Evolutionary conservation across 2,113 vertebrate genomes (phyloP).

Genomic region (Eclectus roratus): DNA sequence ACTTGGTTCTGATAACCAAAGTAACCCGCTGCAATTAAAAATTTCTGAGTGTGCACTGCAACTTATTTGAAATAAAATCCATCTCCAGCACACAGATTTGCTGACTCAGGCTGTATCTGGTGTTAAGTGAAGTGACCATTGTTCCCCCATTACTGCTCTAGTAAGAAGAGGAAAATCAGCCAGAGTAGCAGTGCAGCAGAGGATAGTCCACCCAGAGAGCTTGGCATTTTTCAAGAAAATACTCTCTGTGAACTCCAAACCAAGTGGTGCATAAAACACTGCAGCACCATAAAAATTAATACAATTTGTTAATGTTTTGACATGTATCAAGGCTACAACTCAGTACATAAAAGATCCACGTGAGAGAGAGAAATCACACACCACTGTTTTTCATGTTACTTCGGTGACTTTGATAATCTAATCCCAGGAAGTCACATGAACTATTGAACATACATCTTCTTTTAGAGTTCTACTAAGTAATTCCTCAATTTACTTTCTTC

Average conservation of each 20-base stretch:
- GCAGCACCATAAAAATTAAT: background rate
- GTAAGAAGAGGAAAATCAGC: background rate
- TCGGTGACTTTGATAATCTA: background rate
- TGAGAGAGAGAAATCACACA: background rate
- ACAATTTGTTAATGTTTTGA: background rate
- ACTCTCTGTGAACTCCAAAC: background rate
- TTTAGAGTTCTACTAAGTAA: background rate
- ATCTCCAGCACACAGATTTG: background rate
- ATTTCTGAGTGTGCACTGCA: background rate
- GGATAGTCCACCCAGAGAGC: fast-evolving
- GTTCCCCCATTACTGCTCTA: background rate
- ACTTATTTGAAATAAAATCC: background rate
- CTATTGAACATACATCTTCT: background rate
- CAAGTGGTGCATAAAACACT: background rate
- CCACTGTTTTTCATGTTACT: background rate
- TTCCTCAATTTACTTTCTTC: background rate
- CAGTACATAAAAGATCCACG: background rate
- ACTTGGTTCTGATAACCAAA: background rate
- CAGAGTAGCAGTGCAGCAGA: background rate
- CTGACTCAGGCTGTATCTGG: background rate
- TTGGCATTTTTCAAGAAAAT: background rate
- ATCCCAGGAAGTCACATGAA: background rate
- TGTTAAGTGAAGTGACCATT: background rate
- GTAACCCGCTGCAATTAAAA: background rate
- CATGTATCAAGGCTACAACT: background rate